Percentiles rank a stretch among this genome's conserved stretches.
phyloP scores from a whole-genome alignment of 2,888 invertebrate species.

The Megalurothrips usitatus region DNA sequence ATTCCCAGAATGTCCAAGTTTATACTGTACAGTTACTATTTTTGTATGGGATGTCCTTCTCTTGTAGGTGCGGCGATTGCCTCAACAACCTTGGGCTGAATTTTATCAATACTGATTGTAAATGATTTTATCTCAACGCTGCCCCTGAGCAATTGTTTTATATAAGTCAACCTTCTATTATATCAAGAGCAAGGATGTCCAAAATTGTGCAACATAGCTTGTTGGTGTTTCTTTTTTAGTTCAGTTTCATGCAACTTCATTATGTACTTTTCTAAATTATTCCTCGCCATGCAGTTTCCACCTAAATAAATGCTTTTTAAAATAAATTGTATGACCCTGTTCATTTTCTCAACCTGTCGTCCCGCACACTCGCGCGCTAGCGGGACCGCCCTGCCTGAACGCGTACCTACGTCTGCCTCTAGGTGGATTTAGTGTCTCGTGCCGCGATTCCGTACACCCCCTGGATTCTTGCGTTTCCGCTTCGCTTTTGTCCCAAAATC shows the following conservation, averaged over 20 bases:
- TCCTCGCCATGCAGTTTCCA: conserved; percentile 24
- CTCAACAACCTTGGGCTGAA: neutral
- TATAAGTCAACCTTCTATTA: neutral
- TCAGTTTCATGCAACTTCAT: conserved; percentile 18
- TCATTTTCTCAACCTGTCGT: neutral
- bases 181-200: neutral
- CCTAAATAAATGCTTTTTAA: conserved; percentile 24
- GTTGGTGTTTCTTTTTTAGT: conserved; percentile 16
- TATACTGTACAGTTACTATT: conserved; percentile 23
- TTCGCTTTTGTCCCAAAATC: no score
- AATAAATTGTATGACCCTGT: conserved; percentile 2
- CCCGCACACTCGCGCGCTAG: no score
- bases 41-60: conserved; percentile 1
- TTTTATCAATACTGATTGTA: conserved; percentile 10
- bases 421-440: no score
- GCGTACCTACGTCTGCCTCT: no score
- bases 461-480: no score
- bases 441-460: no score
- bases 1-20: neutral
- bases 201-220: neutral
- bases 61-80: neutral
- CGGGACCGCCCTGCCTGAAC: no score
- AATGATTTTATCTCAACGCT: neutral
- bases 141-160: neutral
- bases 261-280: conserved; percentile 17